phyloP scores from a whole-genome alignment of 2,888 invertebrate genomes.

The Hirtodrosophila duncani region DNA sequence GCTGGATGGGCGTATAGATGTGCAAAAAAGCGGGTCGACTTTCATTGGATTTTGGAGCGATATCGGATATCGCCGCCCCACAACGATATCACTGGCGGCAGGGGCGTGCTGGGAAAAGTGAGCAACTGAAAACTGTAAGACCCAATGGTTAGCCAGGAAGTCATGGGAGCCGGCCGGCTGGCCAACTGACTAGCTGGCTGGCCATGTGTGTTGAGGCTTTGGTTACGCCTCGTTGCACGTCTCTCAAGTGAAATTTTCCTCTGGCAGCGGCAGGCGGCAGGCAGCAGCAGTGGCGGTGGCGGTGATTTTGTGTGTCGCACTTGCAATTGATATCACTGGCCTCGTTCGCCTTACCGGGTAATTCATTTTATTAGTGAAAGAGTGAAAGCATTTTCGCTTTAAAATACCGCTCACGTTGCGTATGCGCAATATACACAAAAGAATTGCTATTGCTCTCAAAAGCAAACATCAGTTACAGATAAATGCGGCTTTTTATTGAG shows the following conservation, averaged over 20 bases:
- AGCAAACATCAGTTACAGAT: slow-evolving; percentile 56
- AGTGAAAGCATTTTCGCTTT: slow-evolving; percentile 65
- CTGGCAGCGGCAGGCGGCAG: background rate
- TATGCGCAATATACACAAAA: slow-evolving; percentile 48
- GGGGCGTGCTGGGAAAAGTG: slow-evolving; percentile 7
- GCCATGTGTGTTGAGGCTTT: background rate
- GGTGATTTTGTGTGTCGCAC: slow-evolving; percentile 71
- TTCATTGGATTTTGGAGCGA: slow-evolving; percentile 73
- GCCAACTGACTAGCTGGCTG: background rate
- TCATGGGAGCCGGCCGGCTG: slow-evolving; percentile 1
- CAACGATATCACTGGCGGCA: background rate
- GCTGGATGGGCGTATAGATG: too few relatives aligned
- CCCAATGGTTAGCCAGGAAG: slow-evolving; percentile 35
- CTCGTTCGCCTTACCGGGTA: slow-evolving; percentile 59
- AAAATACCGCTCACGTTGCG: slow-evolving; percentile 51
- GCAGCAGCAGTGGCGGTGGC: slow-evolving; percentile 28
- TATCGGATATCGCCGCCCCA: slow-evolving; percentile 54
- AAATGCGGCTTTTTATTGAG: slow-evolving; percentile 65
- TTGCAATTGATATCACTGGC: slow-evolving; percentile 72
- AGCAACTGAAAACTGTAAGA: background rate
- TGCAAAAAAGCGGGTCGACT: too few relatives aligned
- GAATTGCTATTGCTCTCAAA: background rate
- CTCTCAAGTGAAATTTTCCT: slow-evolving; percentile 60
- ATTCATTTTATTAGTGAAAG: slow-evolving; percentile 64
- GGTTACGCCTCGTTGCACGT: slow-evolving; percentile 36